phyloP scores from a whole-genome alignment of 2,113 vertebrate genomes.

The Catagonus wagneri region DNA sequence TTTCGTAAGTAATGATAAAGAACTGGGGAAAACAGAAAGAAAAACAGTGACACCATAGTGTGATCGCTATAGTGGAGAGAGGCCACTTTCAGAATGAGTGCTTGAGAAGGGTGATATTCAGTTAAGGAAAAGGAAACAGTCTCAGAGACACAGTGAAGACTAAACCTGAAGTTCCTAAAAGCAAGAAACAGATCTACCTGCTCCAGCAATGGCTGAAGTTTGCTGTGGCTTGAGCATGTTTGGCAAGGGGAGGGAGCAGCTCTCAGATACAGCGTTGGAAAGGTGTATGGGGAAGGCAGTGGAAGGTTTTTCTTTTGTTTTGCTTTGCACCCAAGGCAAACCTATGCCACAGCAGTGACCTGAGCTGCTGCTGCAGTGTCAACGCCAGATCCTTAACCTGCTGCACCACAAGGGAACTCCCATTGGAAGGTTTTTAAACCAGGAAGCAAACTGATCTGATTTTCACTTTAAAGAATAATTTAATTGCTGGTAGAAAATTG shows the following conservation, averaged over 20 bases:
- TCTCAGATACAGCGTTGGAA: not conserved
- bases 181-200: not conserved
- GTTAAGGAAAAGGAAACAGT: not conserved
- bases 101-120: not conserved
- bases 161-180: not conserved
- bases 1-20: not conserved
- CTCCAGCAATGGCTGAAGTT: not conserved
- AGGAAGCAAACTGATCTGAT: not conserved
- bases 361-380: no score
- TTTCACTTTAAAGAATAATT: not conserved
- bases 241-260: not conserved
- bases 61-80: not conserved
- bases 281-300: accelerated
- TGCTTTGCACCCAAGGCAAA: no score
- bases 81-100: not conserved
- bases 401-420: no score
- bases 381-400: no score
- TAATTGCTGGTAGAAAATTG: not conserved
- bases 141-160: not conserved
- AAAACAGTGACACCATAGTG: not conserved
- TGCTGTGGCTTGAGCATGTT: not conserved
- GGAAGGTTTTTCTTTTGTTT: no score
- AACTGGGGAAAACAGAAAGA: no score
- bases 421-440: no score
- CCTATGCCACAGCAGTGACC: no score